Conservation (phyloP, 2,888 invertebrate species). For the Tolmerus cingulatus region DNA sequence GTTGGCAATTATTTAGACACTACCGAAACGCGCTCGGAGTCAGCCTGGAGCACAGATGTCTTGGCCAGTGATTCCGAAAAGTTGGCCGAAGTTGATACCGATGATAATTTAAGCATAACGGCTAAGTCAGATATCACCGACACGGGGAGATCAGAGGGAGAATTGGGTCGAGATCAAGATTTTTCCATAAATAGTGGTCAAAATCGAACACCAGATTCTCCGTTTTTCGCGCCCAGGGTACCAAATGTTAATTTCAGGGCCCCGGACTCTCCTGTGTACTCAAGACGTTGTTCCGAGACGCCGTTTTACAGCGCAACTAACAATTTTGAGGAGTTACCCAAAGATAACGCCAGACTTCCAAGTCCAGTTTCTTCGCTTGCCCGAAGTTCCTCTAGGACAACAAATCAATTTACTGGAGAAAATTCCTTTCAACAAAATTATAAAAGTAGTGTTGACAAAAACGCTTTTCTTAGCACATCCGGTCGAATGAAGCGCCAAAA, state of each 20-base stretch:
- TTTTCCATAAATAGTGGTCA: slow-evolving; percentile 47
- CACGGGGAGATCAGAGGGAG: slow-evolving; percentile 65
- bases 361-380: slow-evolving; percentile 58
- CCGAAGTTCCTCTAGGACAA: slow-evolving; percentile 61
- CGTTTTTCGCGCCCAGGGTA: slow-evolving; percentile 52
- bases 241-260: slow-evolving; percentile 51
- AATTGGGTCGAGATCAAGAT: slow-evolving; percentile 48
- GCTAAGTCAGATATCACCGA: slow-evolving; percentile 78
- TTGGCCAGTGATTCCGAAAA: slow-evolving; percentile 91
- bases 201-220: slow-evolving; percentile 53
- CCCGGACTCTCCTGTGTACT: slow-evolving; percentile 52
- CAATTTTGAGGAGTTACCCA: slow-evolving; percentile 56
- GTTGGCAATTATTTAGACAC: slow-evolving; percentile 70
- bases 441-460: slow-evolving; percentile 57
- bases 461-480: slow-evolving; percentile 55
- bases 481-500: slow-evolving; percentile 60
- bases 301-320: slow-evolving; percentile 59
- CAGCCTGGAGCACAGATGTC: slow-evolving; percentile 98
- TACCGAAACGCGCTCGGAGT: slow-evolving; percentile 93
- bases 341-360: slow-evolving; percentile 5
- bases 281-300: slow-evolving; percentile 53
- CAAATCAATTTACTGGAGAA: slow-evolving; percentile 59
- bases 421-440: slow-evolving; percentile 62
- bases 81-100: slow-evolving; percentile 81
- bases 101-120: slow-evolving; percentile 72